Evolutionary conservation across 2,888 invertebrate genomes (phyloP).

Genomic region (Mythimna impura): DNA sequence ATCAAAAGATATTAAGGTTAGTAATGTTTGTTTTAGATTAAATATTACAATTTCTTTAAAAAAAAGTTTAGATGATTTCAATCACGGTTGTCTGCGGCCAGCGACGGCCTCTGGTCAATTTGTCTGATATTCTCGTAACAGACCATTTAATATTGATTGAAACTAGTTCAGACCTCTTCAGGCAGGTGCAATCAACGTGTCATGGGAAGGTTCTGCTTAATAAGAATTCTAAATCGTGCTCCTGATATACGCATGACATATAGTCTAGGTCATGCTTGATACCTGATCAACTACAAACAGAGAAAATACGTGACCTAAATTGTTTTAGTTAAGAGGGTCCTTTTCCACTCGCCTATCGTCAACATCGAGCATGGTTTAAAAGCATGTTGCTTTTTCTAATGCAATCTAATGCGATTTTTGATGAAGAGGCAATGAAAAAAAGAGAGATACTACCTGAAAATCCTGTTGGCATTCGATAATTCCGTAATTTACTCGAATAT

Average conservation of each 20-base stretch:
- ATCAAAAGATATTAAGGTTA: neutral
- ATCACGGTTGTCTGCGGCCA: neutral
- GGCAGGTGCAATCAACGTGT: neutral
- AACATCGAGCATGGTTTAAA: no score
- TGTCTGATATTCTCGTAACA: no score
- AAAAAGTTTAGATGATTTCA: neutral
- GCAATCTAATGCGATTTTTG: no score
- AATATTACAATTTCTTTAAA: neutral
- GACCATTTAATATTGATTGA: constrained; percentile 10
- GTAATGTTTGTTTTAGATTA: neutral
- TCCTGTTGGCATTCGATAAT: no score
- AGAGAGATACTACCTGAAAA: no score
- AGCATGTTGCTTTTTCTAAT: no score
- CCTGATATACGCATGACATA: neutral
- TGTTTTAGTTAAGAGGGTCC: no score
- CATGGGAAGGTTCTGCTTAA: neutral
- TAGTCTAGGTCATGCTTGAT: neutral
- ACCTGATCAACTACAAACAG: neutral
- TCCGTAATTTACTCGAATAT: no score
- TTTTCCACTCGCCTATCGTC: no score
- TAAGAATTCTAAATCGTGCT: no score
- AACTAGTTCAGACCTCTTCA: neutral
- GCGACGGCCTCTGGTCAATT: neutral
- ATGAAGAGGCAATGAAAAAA: no score
- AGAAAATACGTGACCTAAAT: neutral